Evolutionary conservation across 2,113 vertebrate genomes (phyloP).

Genomic region (Riparia riparia): DNA sequence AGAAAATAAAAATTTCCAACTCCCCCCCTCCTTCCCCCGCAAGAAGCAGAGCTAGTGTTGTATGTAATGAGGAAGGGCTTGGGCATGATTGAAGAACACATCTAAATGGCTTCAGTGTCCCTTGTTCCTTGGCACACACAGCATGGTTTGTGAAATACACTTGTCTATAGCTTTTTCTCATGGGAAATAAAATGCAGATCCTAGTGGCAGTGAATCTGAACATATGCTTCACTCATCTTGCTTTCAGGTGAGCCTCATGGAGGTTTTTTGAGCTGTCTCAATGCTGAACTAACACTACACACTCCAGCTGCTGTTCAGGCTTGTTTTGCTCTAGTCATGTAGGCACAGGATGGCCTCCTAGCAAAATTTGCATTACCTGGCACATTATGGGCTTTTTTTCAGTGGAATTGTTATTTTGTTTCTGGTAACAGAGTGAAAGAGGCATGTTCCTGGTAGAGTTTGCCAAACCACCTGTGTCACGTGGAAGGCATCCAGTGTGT

Average conservation of each 20-base stretch:
- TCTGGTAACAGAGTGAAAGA: constrained; percentile 68
- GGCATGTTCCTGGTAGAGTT: constrained; percentile 84
- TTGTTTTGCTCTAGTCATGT: background rate
- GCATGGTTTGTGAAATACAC: background rate
- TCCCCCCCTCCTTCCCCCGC: too few species aligned
- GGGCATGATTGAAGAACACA: background rate
- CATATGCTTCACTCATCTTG: background rate
- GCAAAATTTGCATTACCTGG: background rate
- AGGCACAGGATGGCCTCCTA: background rate
- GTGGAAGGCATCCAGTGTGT: background rate
- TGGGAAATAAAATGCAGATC: background rate
- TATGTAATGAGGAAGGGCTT: background rate
- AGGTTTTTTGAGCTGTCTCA: background rate
- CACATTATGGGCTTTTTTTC: background rate
- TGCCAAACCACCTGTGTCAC: constrained; percentile 44
- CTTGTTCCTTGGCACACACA: background rate
- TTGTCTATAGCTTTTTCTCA: background rate
- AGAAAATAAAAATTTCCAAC: background rate
- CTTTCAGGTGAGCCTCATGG: background rate
- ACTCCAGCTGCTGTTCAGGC: background rate
- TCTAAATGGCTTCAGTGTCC: background rate
- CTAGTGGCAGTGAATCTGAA: background rate
- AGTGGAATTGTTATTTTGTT: constrained; percentile 6
- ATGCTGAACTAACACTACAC: background rate
- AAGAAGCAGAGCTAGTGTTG: background rate